Evolutionary conservation across 2,113 vertebrate species (phyloP).

Genomic region (Hippolais icterina): DNA sequence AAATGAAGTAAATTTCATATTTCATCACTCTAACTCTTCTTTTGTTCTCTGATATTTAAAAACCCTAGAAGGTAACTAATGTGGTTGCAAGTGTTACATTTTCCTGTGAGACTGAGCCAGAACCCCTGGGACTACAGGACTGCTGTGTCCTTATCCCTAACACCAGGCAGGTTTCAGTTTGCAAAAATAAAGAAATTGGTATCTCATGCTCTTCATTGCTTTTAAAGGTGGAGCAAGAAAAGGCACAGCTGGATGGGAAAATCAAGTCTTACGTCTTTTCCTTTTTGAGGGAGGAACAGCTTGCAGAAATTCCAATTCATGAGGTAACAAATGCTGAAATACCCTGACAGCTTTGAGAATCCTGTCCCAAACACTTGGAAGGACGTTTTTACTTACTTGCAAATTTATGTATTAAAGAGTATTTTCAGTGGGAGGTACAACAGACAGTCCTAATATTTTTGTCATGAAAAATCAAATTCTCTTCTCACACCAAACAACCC

Average conservation of each 20-base stretch:
- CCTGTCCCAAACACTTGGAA: rapidly evolving
- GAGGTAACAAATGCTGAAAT: neutral
- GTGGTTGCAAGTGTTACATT: neutral
- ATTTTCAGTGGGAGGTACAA: neutral
- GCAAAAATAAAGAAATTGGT: neutral
- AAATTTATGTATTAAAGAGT: neutral
- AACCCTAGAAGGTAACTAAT: neutral
- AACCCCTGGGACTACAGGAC: neutral
- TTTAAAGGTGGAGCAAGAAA: neutral
- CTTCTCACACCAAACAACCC: neutral
- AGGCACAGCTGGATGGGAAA: neutral
- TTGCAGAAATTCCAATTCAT: neutral
- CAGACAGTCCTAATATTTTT: neutral
- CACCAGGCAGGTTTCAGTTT: neutral
- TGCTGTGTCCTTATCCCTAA: neutral
- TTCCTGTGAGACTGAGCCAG: neutral
- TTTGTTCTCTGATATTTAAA: neutral
- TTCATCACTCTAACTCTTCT: neutral
- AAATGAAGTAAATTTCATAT: neutral
- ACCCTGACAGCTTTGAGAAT: neutral
- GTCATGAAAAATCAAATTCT: neutral
- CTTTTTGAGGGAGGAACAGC: neutral
- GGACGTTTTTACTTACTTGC: neutral
- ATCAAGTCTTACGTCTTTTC: neutral
- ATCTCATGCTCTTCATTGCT: rapidly evolving